Conservation (phyloP, 2,113 vertebrate species). For the Ceyx cyanopectus region DNA sequence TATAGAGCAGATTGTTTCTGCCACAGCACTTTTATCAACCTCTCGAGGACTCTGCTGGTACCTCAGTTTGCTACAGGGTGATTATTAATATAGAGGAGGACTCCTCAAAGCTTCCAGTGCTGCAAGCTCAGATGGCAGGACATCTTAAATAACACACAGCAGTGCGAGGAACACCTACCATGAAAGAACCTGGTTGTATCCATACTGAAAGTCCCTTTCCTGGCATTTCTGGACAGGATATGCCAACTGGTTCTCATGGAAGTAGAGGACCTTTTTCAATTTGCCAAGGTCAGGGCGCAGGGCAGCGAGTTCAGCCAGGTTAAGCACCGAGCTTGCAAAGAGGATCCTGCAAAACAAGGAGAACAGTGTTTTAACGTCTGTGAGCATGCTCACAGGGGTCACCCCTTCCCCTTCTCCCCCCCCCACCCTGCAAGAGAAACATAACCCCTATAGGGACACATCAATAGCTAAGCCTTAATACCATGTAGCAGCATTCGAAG, state of each 20-base stretch:
- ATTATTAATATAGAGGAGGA: rapidly evolving
- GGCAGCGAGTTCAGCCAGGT: constrained; percentile 89
- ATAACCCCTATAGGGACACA: constrained; percentile 84
- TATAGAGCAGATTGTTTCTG: background rate
- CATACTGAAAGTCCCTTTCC: constrained; percentile 95
- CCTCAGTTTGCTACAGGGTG: background rate
- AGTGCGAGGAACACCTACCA: constrained; percentile 73
- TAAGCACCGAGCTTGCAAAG: constrained; percentile 94
- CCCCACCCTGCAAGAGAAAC: constrained; percentile 71
- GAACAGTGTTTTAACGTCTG: constrained; percentile 77
- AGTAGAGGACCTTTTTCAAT: constrained; percentile 93
- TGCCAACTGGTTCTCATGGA: constrained; percentile 96
- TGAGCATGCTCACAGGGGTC: constrained; percentile 71
- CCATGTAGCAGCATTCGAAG: constrained; percentile 74
- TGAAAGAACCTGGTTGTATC: constrained; percentile 93
- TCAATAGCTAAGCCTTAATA: constrained; percentile 84
- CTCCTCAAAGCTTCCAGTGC: rapidly evolving
- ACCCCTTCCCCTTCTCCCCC: constrained; percentile 73
- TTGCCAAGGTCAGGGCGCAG: constrained; percentile 91
- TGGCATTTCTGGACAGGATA: constrained; percentile 93
- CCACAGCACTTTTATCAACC: background rate
- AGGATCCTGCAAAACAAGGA: constrained; percentile 89
- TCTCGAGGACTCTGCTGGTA: background rate
- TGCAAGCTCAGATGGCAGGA: background rate
- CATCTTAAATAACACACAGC: background rate